Conservation (phyloP, 2,888 invertebrate genomes). For the Augochlorella aurata region DNA sequence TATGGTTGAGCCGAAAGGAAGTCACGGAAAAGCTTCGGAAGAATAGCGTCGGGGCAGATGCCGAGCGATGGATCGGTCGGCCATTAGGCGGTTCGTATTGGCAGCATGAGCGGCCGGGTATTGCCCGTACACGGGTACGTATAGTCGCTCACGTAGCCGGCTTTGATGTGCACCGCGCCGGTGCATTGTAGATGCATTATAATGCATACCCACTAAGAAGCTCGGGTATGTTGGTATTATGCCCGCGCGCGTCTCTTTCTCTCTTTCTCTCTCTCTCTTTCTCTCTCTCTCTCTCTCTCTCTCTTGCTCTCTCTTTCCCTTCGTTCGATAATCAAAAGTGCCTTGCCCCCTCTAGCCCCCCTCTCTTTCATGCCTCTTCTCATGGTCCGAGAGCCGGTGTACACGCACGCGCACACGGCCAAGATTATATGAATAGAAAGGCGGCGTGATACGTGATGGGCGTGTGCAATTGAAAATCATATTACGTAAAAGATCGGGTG, state of each 20-base stretch:
- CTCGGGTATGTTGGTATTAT: slow-evolving; percentile 73
- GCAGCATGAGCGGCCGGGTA: slow-evolving; percentile 53
- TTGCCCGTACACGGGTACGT: slow-evolving; percentile 62
- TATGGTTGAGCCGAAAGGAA: slow-evolving; percentile 33
- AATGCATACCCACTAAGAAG: slow-evolving; percentile 74
- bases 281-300: not conserved
- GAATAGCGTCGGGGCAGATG: slow-evolving; percentile 29
- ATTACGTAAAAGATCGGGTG: slow-evolving; percentile 73
- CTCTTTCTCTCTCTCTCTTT: not conserved
- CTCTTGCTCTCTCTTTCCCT: not conserved
- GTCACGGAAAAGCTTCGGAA: slow-evolving; percentile 38
- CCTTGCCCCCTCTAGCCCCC: slow-evolving; percentile 29
- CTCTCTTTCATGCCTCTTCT: slow-evolving; percentile 45
- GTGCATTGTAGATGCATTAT: slow-evolving; percentile 79
- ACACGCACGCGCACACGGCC: slow-evolving; percentile 47
- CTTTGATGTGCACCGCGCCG: slow-evolving; percentile 79
- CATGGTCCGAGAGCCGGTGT: slow-evolving; percentile 10
- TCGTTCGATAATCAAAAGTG: slow-evolving; percentile 77
- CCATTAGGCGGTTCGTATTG: slow-evolving; percentile 63
- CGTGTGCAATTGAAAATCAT: slow-evolving; percentile 76
- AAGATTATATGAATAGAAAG: slow-evolving; percentile 78
- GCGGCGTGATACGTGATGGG: slow-evolving; percentile 76
- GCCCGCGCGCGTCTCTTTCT: slow-evolving; percentile 8
- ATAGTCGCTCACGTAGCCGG: slow-evolving; percentile 71
- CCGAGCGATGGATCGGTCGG: slow-evolving; percentile 59